Evolutionary conservation across 2,113 vertebrate species (phyloP).

Genomic region (Spilogale gracilis): DNA sequence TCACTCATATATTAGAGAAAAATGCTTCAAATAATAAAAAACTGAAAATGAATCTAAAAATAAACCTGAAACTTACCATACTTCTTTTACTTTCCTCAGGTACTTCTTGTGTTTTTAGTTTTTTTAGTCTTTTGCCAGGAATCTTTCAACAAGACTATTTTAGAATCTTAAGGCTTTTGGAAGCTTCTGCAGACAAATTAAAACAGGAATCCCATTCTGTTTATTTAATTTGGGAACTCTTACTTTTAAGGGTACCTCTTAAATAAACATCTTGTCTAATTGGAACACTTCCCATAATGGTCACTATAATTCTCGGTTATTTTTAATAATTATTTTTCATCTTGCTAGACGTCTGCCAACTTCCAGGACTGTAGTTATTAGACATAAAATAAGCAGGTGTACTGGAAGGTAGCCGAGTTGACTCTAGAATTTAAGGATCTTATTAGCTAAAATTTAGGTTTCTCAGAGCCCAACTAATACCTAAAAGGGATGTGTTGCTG

Average conservation of each 20-base stretch:
- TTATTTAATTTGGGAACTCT: background rate
- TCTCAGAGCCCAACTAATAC: background rate
- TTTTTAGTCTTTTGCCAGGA: background rate
- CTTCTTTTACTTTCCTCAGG: background rate
- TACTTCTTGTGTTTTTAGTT: background rate
- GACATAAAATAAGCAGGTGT: background rate
- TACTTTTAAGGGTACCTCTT: background rate
- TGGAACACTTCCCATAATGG: background rate
- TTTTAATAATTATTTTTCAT: background rate
- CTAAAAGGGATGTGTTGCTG: background rate
- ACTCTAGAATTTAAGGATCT: background rate
- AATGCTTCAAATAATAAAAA: background rate
- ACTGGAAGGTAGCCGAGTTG: background rate
- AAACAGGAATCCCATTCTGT: background rate
- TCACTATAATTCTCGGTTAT: background rate
- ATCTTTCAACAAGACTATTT: background rate
- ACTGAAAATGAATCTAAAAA: background rate
- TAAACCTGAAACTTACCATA: background rate
- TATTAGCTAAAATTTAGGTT: background rate
- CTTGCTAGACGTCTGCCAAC: background rate
- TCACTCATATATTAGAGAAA: constrained; percentile 7
- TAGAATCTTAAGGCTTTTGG: background rate
- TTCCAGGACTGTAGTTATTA: background rate
- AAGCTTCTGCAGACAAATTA: background rate
- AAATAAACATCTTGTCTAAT: background rate